phyloP scores from a whole-genome alignment of 2,113 vertebrate genomes.

The Urocynchramus pylzowi region DNA sequence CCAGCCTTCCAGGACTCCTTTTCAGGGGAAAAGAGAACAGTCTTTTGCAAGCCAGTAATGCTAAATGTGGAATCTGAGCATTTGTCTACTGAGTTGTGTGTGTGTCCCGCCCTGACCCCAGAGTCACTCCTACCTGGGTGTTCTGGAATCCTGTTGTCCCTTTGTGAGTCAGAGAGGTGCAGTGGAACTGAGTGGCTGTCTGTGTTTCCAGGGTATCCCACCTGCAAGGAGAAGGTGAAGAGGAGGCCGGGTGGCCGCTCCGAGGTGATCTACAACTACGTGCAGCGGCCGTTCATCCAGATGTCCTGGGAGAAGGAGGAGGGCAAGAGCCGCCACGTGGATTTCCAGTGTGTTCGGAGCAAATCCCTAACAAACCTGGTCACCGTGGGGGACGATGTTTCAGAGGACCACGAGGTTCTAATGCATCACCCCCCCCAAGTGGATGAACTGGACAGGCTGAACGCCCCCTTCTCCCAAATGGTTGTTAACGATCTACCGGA shows the following conservation, averaged over 20 bases:
- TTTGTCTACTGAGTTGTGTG: background rate
- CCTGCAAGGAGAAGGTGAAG: conserved; percentile 84
- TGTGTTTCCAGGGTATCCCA: conserved; percentile 76
- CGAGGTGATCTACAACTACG: conserved; percentile 83
- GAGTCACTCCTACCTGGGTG: background rate
- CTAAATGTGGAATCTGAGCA: background rate
- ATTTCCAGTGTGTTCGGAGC: conserved; percentile 83
- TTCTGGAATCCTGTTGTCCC: background rate
- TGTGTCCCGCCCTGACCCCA: background rate
- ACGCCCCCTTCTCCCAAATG: conserved; percentile 73
- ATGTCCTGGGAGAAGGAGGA: conserved; percentile 87
- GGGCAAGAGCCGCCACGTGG: conserved; percentile 82
- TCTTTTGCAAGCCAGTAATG: background rate
- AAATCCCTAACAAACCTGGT: conserved; percentile 81
- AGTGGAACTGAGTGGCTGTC: background rate
- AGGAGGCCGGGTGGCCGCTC: conserved; percentile 77
- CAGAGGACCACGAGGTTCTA: conserved; percentile 71
- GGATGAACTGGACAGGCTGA: conserved; percentile 81
- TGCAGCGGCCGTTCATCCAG: conserved; percentile 81
- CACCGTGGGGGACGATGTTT: conserved; percentile 65
- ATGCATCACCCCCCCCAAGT: conserved; percentile 79
- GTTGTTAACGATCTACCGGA: conserved; percentile 65
- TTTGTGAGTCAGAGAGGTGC: background rate
- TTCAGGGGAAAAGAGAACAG: background rate
- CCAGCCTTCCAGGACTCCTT: background rate